These are phyloP conservation scores for Oikopleura vanhoeffeni DNA, from an alignment of 23 tunicate genomes.

Conservation along the genomic window DNA sequence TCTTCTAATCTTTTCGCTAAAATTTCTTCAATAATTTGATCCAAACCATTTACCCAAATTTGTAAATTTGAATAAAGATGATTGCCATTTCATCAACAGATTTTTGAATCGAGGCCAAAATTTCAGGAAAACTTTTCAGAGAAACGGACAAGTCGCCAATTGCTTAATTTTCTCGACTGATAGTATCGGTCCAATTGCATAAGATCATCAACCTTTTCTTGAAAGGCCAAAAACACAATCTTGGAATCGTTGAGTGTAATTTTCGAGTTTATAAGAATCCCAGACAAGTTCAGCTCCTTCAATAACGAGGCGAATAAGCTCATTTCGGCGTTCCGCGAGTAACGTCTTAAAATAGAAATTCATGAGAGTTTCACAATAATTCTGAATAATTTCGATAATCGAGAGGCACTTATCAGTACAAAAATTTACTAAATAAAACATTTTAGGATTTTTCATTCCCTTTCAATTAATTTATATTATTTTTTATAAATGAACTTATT, in stretches of 20 bases:
- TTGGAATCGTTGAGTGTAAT: constrained; percentile 74
- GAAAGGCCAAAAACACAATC: constrained; percentile 67
- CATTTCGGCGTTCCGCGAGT: not conserved
- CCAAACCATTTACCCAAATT: constrained; percentile 64
- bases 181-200: constrained; percentile 53
- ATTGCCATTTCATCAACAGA: constrained; percentile 66
- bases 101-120: constrained; percentile 63
- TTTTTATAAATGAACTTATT: too few relatives aligned
- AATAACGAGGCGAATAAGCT: not conserved
- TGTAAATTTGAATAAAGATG: constrained; percentile 63
- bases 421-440: too few relatives aligned
- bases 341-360: not conserved
- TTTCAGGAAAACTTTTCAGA: constrained; percentile 44
- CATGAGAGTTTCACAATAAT: too few relatives aligned
- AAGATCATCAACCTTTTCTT: constrained; percentile 77
- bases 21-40: constrained; percentile 48
- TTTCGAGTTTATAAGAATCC: constrained; percentile 95
- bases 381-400: too few relatives aligned
- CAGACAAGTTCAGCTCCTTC: constrained; percentile 66
- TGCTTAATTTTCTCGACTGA: constrained; percentile 33
- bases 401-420: too few relatives aligned
- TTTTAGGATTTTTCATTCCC: too few relatives aligned
- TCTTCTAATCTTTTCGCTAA: constrained; percentile 78
- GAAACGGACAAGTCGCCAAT: constrained; percentile 57
- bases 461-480: too few relatives aligned